Percentiles rank a stretch among this genome's conserved stretches.
Evolutionary conservation across 2,113 vertebrate genomes (phyloP).

Genomic region (Pollachius pollachius): DNA sequence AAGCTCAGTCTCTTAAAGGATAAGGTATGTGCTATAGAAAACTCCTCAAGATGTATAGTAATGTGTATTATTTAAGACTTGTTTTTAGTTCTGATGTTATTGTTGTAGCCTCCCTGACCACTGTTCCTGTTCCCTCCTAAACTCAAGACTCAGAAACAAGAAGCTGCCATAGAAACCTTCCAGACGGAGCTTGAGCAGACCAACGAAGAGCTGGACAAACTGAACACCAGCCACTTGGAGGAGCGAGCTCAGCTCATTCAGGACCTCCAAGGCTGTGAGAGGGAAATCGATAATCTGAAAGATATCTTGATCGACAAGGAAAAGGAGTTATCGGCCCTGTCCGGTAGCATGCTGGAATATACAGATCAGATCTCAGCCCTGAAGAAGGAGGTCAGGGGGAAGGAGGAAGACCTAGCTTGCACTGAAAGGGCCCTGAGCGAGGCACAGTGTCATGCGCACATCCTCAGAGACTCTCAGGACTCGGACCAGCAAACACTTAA

Average conservation of each 20-base stretch:
- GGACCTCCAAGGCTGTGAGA: constrained; percentile 85
- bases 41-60: no score
- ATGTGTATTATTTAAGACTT: background rate
- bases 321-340: constrained; percentile 75
- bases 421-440: constrained; percentile 74
- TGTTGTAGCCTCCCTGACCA: background rate
- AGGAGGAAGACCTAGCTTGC: constrained; percentile 77
- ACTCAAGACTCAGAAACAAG: constrained; percentile 78
- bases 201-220: constrained; percentile 85
- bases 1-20: constrained; percentile 79
- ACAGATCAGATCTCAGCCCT: constrained; percentile 76
- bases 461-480: constrained; percentile 76
- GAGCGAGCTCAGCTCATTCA: constrained; percentile 86
- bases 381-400: constrained; percentile 75
- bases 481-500: constrained; percentile 77
- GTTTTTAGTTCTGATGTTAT: background rate
- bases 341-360: constrained; percentile 74
- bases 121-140: background rate
- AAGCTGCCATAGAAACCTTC: constrained; percentile 70
- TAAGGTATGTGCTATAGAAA: constrained; percentile 69
- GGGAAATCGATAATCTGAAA: constrained; percentile 83
- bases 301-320: constrained; percentile 81
- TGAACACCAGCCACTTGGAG: constrained; percentile 82
- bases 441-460: constrained; percentile 68
- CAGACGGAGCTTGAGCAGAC: constrained; percentile 85